Conservation (phyloP, 2,888 invertebrate species). For the Sialis lutaria region DNA sequence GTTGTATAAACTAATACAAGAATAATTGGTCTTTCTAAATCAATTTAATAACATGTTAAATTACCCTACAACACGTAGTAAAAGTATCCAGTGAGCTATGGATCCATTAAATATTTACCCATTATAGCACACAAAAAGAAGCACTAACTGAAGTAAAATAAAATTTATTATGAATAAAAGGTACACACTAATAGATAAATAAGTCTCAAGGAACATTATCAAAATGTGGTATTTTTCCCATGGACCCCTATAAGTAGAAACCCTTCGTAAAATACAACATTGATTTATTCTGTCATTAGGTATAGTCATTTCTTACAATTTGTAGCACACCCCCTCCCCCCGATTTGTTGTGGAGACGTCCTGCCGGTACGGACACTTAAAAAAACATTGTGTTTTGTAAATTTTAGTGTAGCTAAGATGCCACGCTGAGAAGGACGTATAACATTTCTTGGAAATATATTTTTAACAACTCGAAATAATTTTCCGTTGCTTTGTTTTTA, state of each 20-base stretch:
- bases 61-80: too few relatives aligned
- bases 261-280: background rate
- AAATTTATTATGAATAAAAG: too few relatives aligned
- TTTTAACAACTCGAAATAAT: too few relatives aligned
- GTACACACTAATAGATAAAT: too few relatives aligned
- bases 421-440: background rate
- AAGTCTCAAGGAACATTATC: background rate
- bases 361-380: background rate
- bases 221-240: background rate
- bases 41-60: too few relatives aligned
- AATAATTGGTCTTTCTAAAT: too few relatives aligned
- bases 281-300: constrained; percentile 2
- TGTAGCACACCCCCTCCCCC: background rate
- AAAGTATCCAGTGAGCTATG: too few relatives aligned
- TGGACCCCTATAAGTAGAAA: background rate
- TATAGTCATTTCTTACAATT: constrained; percentile 1
- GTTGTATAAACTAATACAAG: too few relatives aligned
- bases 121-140: too few relatives aligned
- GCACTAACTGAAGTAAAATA: too few relatives aligned
- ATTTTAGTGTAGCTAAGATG: background rate
- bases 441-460: background rate
- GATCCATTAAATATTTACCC: too few relatives aligned
- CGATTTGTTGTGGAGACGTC: background rate
- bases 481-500: too few relatives aligned
- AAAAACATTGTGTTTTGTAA: background rate